Base-by-base conservation (phyloP, 2,888 invertebrate species). In the Poecilobothrus nobilitatus region DNA sequence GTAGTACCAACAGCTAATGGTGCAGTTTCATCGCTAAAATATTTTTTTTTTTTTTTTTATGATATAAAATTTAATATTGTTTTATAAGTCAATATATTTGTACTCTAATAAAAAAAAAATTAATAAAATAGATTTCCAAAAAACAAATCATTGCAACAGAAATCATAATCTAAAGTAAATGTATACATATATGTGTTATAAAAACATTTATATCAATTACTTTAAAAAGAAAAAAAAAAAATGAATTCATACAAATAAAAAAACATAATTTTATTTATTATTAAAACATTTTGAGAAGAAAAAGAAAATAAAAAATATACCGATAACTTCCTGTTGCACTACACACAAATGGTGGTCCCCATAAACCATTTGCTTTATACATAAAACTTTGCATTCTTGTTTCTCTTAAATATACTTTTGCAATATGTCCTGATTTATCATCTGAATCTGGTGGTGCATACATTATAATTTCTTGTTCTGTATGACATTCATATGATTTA, bases 341-440 rank as follows among this genome's bases (percentile, higher is more conserved):
- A 74, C 82, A 82, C 70, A 81, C 79, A 68, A 81, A 82, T 12
- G 81, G 74, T 65, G 82, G 82, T 8, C 82, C 82, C 81, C 81
- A 87, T 71, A 85, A 85, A 0, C 86, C 86, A 63, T 89, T 88
- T 65, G 89, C 89, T 78, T 91, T 91, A 82, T 91, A 92, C 87
- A 94, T 94, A 81, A 94, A 95, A 33, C 94, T 92, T 77, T 95
- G 94, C 69, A 95, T 85, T 70, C 89, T 88, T 82, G 92, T 84
- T 73, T 89, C 87, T 33, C 89, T 85, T 18, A 90, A 82, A 74
- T 87, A 86, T 0, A 90, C 81, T 64, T 86, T 87, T 0, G 88
- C 89, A 68, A 85, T 84, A 74, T 87, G 87, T 1, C 82, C 82
- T 1, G 81, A 80, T 71, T 76, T 79, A 72, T 82, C 82, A 27